Evolutionary conservation across 2,888 invertebrate species (phyloP).

Genomic region (Gymnocheta viridis): DNA sequence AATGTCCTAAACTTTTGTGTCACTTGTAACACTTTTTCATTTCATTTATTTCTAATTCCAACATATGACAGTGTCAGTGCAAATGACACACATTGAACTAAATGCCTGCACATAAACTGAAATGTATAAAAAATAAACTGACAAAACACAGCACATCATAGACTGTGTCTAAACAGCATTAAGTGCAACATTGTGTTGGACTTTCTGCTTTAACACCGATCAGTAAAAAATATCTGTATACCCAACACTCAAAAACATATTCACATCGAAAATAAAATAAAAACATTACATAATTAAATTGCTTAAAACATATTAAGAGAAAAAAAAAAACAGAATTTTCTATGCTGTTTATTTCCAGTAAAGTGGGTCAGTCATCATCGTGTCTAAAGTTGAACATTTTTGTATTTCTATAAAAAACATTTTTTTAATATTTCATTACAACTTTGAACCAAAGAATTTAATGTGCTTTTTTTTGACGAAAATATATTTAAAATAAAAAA

Average conservation of each 20-base stretch:
- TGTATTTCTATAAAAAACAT: not conserved
- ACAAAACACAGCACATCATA: not conserved
- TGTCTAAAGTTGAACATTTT: conserved; percentile 34
- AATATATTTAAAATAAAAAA: not conserved
- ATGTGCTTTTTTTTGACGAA: not conserved
- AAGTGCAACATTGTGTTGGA: conserved; percentile 21
- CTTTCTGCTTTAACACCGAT: conserved; percentile 41
- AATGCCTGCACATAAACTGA: conserved; percentile 25
- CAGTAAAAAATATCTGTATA: not conserved
- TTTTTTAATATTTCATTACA: conserved; percentile 48
- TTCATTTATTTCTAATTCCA: conserved; percentile 40
- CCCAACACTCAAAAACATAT: conserved; percentile 28
- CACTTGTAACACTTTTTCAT: conserved; percentile 55
- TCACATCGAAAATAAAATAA: conserved; percentile 3
- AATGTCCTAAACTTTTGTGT: conserved; percentile 44
- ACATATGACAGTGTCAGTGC: conserved; percentile 52
- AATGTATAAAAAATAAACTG: not conserved
- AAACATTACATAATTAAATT: conserved; percentile 52
- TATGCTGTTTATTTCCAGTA: conserved; percentile 6
- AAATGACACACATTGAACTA: conserved; percentile 58
- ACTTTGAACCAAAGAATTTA: conserved; percentile 43
- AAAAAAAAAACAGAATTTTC: conserved; percentile 7
- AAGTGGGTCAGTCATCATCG: conserved; percentile 49
- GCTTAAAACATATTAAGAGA: not conserved
- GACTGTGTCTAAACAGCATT: conserved; percentile 20